These are phyloP conservation scores for Caenorhabditis macrosperma DNA, from an alignment of 2,888 invertebrate genomes.

Conservation along the genomic window DNA sequence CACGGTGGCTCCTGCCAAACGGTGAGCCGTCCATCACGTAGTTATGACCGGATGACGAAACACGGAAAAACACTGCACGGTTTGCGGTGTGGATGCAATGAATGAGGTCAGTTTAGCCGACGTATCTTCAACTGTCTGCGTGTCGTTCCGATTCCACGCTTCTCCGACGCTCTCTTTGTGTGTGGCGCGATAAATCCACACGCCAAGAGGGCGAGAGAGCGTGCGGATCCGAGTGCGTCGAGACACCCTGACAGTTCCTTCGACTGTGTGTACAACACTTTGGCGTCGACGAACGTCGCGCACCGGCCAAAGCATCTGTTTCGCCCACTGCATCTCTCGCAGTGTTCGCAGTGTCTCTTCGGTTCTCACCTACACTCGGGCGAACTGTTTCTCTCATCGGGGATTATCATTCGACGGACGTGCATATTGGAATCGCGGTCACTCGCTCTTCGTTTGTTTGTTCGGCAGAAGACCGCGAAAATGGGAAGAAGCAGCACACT, in stretches of 20 bases:
- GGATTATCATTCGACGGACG: conserved; percentile 23
- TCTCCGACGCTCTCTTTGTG: conserved; percentile 25
- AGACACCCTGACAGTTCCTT: conserved; percentile 36
- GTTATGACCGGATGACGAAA: conserved; percentile 21
- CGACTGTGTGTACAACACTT: conserved; percentile 47
- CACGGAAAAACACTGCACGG: conserved; percentile 40
- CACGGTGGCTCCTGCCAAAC: not conserved
- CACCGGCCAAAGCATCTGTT: not conserved
- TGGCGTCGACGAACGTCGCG: conserved; percentile 45
- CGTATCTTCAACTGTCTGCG: conserved; percentile 36
- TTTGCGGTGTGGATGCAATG: conserved; percentile 50
- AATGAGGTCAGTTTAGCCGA: conserved; percentile 55
- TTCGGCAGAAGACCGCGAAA: conserved; percentile 11
- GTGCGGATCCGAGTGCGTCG: conserved; percentile 3
- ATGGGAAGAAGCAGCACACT: conserved; percentile 5
- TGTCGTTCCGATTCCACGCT: conserved; percentile 9
- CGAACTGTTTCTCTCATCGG: conserved; percentile 31
- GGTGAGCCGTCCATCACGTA: not conserved
- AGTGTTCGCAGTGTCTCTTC: not conserved
- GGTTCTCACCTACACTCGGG: not conserved
- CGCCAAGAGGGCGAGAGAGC: conserved; percentile 6
- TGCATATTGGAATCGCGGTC: conserved; percentile 30
- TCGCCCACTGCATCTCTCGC: not conserved
- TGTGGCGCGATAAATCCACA: conserved; percentile 56
- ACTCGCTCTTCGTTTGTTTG: conserved; percentile 48